Evolutionary conservation across 1,140 invertebrate genomes (phyloP), one percentile per base, ranked within the genome.

Genomic region (Trigoniulus corallinus): DNA sequence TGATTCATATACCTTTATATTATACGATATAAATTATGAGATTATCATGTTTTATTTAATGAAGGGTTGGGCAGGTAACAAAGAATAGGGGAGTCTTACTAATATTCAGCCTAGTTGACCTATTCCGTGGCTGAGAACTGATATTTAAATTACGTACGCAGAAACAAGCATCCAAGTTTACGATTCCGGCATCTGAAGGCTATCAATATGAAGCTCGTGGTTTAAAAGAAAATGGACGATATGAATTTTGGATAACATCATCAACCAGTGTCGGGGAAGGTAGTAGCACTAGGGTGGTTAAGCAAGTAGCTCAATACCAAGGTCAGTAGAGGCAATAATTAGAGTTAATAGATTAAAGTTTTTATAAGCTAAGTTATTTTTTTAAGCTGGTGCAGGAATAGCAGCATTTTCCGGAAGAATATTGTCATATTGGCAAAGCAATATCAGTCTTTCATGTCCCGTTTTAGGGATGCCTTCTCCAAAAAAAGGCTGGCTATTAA

Each of bases 391-490:
- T 10, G 47, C 47, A 2, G 21, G 25, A 3, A 48, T 48, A 7
- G 26, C 47, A 3, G 18, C 47, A 3, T 48, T 48, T 34, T 48
- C 47, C 37, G 24, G n/a, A 0, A 25, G 44, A 0, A 75, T 78
- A 0, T 71, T 74, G 27, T 62, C 77, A 24, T 74, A 78, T 47
- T 83, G 81, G 81, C 47, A 48, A 22, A 7, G n/a, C 4, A 48
- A 48, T 34, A n/a, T 48, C 7, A 29, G 18, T 12, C 23, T 48
- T 3, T 10, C 18, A 29, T 48, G 47, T 39, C 47, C 10, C 4
- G 10, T 29, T 34, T 18, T 34, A 3, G 47, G 47, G 18, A 27
- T 29, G 27, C 47, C 47, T 3, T 3, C 26, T 3, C 47, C 47
- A 3, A 48, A 12, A 34, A n/a, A n/a, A 10, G 23, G 15, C 4